These are phyloP conservation scores for Drosophila melanosoma DNA, from an alignment of 2,888 invertebrate species.

Conservation along the genomic window DNA sequence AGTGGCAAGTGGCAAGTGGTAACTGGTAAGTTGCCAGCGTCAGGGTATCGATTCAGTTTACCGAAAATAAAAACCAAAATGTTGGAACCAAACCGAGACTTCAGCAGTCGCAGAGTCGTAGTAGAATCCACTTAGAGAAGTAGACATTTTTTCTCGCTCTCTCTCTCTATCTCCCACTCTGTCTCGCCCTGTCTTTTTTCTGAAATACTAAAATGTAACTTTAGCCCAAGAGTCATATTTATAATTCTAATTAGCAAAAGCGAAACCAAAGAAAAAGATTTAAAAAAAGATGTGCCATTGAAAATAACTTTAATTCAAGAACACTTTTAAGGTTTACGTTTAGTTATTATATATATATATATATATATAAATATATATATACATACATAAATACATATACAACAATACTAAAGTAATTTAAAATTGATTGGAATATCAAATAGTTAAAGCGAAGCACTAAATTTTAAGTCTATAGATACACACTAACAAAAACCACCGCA, in stretches of 20 bases:
- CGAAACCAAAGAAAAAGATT: conserved; percentile 3
- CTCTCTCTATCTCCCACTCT: background rate
- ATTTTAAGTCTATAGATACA: conserved; percentile 43
- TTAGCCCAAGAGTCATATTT: conserved; percentile 25
- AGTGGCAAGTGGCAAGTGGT: background rate
- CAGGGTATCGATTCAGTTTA: conserved; percentile 28
- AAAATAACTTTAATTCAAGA: conserved; percentile 57
- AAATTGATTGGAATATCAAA: conserved; percentile 32
- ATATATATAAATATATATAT: conserved; percentile 43
- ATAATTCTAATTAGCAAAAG: conserved; percentile 17
- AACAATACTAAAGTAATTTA: conserved; percentile 51
- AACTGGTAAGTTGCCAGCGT: background rate
- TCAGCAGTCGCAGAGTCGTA: conserved; percentile 1
- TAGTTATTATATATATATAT: conserved; percentile 35
- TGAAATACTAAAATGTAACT: conserved; percentile 11
- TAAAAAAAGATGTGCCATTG: conserved; percentile 70
- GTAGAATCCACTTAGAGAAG: conserved; percentile 20
- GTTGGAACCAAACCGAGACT: conserved; percentile 21
- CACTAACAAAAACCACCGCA: conserved; percentile 68
- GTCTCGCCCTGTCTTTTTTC: conserved; percentile 4
- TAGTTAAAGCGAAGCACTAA: conserved; percentile 67
- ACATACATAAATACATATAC: conserved; percentile 47
- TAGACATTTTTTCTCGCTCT: conserved; percentile 19
- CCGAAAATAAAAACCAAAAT: conserved; percentile 12
- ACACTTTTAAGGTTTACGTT: conserved; percentile 51